A percentile compares a stretch with the other conserved stretches of the same genome.
These are phyloP conservation scores for Sphaerophoria rueppellii DNA, from an alignment of 2,888 invertebrate genomes.

Conservation along the genomic window DNA sequence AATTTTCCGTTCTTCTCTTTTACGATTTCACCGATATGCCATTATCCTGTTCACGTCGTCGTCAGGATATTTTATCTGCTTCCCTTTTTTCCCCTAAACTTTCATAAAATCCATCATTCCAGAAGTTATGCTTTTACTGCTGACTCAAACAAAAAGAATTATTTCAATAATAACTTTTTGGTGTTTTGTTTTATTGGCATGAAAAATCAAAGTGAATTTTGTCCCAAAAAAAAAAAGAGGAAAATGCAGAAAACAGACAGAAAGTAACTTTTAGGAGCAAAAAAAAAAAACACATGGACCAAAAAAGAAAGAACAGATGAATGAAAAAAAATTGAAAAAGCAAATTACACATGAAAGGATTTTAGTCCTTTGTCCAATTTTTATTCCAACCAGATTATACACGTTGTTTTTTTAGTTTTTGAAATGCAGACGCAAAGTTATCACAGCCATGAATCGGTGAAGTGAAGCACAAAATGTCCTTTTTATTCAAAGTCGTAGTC, in stretches of 20 bases:
- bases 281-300: neutral
- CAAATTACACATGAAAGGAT: constrained; percentile 58
- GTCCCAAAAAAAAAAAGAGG: constrained; percentile 27
- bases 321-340: neutral
- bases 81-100: neutral
- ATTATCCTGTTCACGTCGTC: neutral
- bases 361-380: constrained; percentile 40
- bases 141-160: constrained; percentile 29
- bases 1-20: constrained; percentile 61
- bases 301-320: constrained; percentile 18
- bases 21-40: constrained; percentile 7
- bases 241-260: constrained; percentile 7
- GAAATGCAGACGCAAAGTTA: neutral
- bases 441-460: neutral
- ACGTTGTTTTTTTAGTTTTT: neutral
- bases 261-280: constrained; percentile 4
- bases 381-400: constrained; percentile 37
- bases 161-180: constrained; percentile 62
- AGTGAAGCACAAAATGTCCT: neutral
- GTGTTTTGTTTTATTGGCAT: constrained; percentile 47
- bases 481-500: neutral
- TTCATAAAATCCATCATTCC: neutral
- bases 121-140: neutral
- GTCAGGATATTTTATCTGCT: neutral
- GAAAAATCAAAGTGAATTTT: constrained; percentile 27